These are phyloP conservation scores for Conus canariensis DNA, from an alignment of 2,888 invertebrate species.

Conservation along the genomic window DNA sequence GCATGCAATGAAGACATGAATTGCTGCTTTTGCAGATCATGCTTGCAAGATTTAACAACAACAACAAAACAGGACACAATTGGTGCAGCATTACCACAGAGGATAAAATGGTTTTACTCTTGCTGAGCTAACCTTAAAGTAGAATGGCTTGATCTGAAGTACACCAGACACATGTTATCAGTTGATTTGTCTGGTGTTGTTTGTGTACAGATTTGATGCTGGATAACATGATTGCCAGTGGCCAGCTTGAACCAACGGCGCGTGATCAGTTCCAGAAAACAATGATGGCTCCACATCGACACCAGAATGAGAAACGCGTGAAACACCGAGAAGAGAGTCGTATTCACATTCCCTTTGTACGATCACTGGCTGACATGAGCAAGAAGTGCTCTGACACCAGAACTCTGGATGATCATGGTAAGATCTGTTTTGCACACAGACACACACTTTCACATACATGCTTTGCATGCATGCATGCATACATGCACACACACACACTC, in stretches of 20 bases:
- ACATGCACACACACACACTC: not conserved
- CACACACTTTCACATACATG: not conserved
- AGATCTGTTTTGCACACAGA: not conserved
- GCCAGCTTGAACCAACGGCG: conserved; percentile 86
- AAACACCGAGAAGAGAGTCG: conserved; percentile 62
- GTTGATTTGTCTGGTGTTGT: conserved; percentile 23
- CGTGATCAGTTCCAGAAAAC: conserved; percentile 91
- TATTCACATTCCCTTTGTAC: conserved; percentile 80
- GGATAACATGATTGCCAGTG: conserved; percentile 92
- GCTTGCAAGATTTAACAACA: too few species aligned
- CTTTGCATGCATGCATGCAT: not conserved
- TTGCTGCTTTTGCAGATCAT: too few species aligned
- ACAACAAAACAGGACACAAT: too few species aligned
- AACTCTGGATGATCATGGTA: conserved; percentile 48
- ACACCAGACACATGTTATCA: too few species aligned
- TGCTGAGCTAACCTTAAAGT: too few species aligned
- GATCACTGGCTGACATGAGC: conserved; percentile 97
- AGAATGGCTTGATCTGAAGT: too few species aligned
- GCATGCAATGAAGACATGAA: too few species aligned
- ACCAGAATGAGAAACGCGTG: conserved; percentile 89
- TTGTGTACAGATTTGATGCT: conserved; percentile 86
- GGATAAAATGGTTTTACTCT: too few species aligned
- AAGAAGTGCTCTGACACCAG: conserved; percentile 88
- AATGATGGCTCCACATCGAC: conserved; percentile 92
- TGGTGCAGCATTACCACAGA: too few species aligned